phyloP scores from a whole-genome alignment of 2,888 invertebrate genomes.

The Drosophila prostipennis region DNA sequence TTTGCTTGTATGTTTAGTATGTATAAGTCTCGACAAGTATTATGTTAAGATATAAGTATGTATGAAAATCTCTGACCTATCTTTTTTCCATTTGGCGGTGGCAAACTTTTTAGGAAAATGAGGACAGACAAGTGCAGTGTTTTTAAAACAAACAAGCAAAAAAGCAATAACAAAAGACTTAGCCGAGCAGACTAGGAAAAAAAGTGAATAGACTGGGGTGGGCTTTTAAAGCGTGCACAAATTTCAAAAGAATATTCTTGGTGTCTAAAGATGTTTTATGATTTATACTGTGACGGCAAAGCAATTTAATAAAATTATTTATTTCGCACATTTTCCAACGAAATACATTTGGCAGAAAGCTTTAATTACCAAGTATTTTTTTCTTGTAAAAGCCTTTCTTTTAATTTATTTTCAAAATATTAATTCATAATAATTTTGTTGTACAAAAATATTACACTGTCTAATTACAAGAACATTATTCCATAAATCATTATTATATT shows the following conservation, averaged over 20 bases:
- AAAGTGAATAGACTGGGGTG: conserved; percentile 7
- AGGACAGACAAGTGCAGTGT: conserved; percentile 29
- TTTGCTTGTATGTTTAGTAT: conserved; percentile 19
- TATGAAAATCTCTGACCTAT: conserved; percentile 21
- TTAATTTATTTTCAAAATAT: too few relatives aligned
- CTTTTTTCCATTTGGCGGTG: conserved; percentile 18
- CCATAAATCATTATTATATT: too few relatives aligned
- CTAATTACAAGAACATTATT: too few relatives aligned
- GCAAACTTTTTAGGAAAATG: conserved; percentile 23
- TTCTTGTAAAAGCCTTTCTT: too few relatives aligned
- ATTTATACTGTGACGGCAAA: not conserved
- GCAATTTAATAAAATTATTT: not conserved
- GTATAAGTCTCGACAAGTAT: conserved; percentile 26
- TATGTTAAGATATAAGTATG: conserved; percentile 8
- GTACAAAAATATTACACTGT: too few relatives aligned
- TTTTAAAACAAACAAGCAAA: conserved; percentile 10
- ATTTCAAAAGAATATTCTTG: not conserved
- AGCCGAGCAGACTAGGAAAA: conserved; percentile 6
- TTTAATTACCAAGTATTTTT: not conserved
- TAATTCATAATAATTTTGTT: too few relatives aligned
- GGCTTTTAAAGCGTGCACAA: not conserved
- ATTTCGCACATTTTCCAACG: not conserved
- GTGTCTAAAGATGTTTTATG: not conserved
- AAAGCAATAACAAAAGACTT: conserved; percentile 11
- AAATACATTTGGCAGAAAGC: not conserved